These are phyloP conservation scores for Melolontha melolontha DNA, from an alignment of 2,888 invertebrate genomes.

Conservation along the genomic window DNA sequence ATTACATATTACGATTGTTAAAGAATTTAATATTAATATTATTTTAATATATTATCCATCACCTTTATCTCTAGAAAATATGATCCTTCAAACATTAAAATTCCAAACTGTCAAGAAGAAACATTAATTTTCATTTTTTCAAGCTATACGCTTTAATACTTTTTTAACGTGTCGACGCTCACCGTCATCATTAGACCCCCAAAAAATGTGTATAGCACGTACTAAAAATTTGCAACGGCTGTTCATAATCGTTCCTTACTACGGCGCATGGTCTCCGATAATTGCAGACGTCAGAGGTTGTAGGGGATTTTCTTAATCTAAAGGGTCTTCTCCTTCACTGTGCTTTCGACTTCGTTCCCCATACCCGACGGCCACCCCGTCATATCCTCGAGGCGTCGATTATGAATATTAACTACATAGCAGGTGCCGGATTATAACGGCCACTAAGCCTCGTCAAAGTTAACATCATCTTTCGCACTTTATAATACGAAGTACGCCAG, in stretches of 20 bases:
- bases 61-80: no score
- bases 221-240: constrained; percentile 32
- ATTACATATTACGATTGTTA: no score
- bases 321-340: background rate
- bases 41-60: no score
- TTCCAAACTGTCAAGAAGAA: no score
- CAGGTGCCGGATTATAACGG: constrained; percentile 32
- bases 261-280: background rate
- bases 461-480: constrained; percentile 32
- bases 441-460: constrained; percentile 31
- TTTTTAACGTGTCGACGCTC: no score
- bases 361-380: background rate
- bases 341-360: no score
- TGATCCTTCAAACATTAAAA: no score
- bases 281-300: constrained; percentile 8
- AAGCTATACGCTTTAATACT: no score
- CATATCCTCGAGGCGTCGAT: constrained; percentile 26
- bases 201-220: constrained; percentile 22
- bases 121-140: no score
- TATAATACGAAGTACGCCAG: constrained; percentile 4
- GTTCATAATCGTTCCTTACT: constrained; percentile 16
- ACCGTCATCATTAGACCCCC: background rate
- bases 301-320: constrained; percentile 32
- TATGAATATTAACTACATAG: constrained; percentile 36
- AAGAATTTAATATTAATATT: no score